Conservation (phyloP, 2,888 invertebrate species). For the Priapulus caudatus region DNA sequence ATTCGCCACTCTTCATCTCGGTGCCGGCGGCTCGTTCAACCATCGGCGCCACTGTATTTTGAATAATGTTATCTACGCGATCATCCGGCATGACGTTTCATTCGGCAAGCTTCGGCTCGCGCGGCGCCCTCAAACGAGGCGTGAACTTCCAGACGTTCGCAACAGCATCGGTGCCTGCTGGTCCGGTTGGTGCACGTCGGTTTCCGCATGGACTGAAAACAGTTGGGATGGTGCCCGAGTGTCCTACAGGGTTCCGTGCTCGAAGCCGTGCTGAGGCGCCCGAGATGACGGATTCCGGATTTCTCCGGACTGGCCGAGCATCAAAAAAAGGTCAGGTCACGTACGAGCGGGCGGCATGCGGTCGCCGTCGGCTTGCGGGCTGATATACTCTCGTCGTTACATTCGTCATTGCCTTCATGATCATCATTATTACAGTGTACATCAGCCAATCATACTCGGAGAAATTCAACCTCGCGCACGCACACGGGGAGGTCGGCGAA, state of each 20-base stretch:
- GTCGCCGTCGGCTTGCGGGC: constrained; percentile 73
- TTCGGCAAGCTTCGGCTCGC: constrained; percentile 82
- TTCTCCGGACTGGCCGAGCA: constrained; percentile 55
- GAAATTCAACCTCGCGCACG: constrained; percentile 93
- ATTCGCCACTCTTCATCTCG: constrained; percentile 87
- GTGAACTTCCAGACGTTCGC: constrained; percentile 90
- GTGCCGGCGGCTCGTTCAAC: constrained; percentile 89
- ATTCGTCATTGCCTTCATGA: constrained; percentile 91
- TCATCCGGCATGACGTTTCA: constrained; percentile 88
- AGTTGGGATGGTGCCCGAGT: no score
- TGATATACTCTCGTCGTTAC: constrained; percentile 89
- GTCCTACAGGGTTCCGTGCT: no score
- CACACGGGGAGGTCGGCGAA: constrained; percentile 88
- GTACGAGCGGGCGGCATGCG: constrained; percentile 58
- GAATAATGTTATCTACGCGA: constrained; percentile 94
- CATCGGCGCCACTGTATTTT: constrained; percentile 78
- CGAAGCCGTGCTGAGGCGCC: constrained; percentile 78
- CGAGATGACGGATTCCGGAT: constrained; percentile 68
- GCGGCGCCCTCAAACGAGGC: constrained; percentile 78
- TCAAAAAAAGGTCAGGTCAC: no score
- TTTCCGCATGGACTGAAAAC: constrained; percentile 98
- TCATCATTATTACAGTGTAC: constrained; percentile 96
- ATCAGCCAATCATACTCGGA: constrained; percentile 93
- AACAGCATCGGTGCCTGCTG: constrained; percentile 74
- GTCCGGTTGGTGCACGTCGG: constrained; percentile 77